Evolutionary conservation across 2,797 vertebrate genomes (phyloP).

Genomic region (Uromys caudimaculatus): DNA sequence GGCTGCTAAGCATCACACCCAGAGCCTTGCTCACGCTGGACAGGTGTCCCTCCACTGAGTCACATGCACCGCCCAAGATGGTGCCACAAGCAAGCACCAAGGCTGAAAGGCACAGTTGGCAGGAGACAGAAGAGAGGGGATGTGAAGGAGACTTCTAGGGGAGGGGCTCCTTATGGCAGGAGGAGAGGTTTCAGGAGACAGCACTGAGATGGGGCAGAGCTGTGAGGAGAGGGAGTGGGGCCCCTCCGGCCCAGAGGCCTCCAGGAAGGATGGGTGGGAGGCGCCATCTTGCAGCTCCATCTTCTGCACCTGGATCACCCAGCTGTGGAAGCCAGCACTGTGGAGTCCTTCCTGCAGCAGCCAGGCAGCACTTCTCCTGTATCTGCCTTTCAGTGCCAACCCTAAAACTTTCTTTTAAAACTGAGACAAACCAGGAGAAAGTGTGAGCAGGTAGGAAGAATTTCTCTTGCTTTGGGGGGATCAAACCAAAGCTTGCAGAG

Average conservation of each 20-base stretch:
- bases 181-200: neutral
- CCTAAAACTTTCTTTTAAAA: neutral
- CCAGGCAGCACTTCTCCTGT: neutral
- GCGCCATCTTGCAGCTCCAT: neutral
- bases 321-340: neutral
- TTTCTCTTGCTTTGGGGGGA: neutral
- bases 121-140: neutral
- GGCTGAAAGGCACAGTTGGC: neutral
- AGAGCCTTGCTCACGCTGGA: neutral
- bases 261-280: neutral
- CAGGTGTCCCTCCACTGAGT: no score
- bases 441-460: neutral
- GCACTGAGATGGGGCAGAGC: neutral
- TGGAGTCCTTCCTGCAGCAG: neutral
- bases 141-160: neutral
- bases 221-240: no score
- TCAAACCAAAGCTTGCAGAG: neutral
- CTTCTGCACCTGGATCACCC: neutral
- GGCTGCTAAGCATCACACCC: neutral
- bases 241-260: neutral
- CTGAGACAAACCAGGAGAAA: neutral
- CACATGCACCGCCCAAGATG: neutral
- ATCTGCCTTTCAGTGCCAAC: neutral
- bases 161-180: neutral
- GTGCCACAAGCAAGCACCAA: neutral